These are phyloP conservation scores for Virgularia gustaviana DNA, from an alignment of 92 coral and sea anemone species.

Conservation along the genomic window DNA sequence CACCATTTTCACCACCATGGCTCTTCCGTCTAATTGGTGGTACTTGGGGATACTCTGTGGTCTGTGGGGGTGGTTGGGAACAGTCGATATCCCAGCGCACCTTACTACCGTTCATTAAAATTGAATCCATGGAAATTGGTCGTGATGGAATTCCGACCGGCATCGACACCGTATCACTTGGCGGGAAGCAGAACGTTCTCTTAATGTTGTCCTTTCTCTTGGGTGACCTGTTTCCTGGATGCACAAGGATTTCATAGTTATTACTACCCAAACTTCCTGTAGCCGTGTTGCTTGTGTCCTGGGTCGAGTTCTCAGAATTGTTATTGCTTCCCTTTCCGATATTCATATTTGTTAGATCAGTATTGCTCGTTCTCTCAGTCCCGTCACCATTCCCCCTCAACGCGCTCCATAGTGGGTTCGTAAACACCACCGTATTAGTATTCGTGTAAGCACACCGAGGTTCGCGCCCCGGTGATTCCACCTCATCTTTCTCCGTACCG, in stretches of 20 bases:
- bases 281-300: neutral
- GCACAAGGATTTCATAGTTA: neutral
- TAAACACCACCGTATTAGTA: neutral
- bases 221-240: neutral
- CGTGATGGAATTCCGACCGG: conserved; percentile 33
- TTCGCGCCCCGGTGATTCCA: too few species aligned
- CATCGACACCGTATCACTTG: neutral
- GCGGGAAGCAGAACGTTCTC: too few species aligned
- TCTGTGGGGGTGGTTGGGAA: too few species aligned
- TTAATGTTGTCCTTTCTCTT: too few species aligned
- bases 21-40: too few species aligned
- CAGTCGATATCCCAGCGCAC: neutral
- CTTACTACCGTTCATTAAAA: neutral
- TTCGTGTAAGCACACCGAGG: too few species aligned
- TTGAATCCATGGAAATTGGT: neutral
- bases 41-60: too few species aligned
- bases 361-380: neutral
- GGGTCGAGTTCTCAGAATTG: neutral
- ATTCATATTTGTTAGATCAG: too few species aligned
- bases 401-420: conserved; percentile 17
- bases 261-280: neutral
- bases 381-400: neutral
- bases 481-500: too few species aligned
- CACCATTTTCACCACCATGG: too few species aligned
- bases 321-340: too few species aligned